Evolutionary conservation across 2,888 invertebrate species (phyloP), one percentile per base, ranked within the genome.

Genomic region (Acrobasis repandana): DNA sequence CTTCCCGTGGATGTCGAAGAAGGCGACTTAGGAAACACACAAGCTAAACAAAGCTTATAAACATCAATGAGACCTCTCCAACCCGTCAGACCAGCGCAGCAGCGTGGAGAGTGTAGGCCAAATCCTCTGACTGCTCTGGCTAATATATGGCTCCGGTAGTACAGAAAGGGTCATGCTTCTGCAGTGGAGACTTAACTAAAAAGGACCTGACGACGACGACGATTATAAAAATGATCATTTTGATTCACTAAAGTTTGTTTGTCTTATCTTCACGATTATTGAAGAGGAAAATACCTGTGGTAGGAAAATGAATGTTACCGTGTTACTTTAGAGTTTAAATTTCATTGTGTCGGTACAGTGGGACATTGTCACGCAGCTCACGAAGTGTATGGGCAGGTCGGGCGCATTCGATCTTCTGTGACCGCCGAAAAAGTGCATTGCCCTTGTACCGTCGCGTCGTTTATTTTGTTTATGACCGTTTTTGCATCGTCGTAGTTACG

Each of bases 371-470:
- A 89, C 85, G 83, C 86, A 75, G 71, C 77, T 77, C 84, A 82
- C 83, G 80, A 74, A 75, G 75, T 71, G 79, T 72, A 73, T 43
- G 68, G 71, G 73, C 75, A 73, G 76, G 75, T 76, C 74, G 70
- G 73, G 72, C 79, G 77, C 75, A 72, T 75, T 73, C 79, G 67
- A 68, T 84, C 82, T 82, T 82, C 76, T 80, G 74, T 80, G 85
- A 82, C 83, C 84, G 83, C 71, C 86, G 80, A 87, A 85, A 83
- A 86, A 83, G 92, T 86, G 83, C 91, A 90, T 86, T 90, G 91
- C 86, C 90, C 90, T 63, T 65, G 75, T 70, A 74, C 71, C 71
- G 71, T 66, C 70, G 71, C 65, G 70, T 65, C 68, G 71, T 77
- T 79, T 78, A 72, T 74, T 76, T 82, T 81, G 81, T 83, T 79